These are phyloP conservation scores for Heliconius eleuchia DNA, from an alignment of 1,140 invertebrate species.

Conservation along the genomic window DNA sequence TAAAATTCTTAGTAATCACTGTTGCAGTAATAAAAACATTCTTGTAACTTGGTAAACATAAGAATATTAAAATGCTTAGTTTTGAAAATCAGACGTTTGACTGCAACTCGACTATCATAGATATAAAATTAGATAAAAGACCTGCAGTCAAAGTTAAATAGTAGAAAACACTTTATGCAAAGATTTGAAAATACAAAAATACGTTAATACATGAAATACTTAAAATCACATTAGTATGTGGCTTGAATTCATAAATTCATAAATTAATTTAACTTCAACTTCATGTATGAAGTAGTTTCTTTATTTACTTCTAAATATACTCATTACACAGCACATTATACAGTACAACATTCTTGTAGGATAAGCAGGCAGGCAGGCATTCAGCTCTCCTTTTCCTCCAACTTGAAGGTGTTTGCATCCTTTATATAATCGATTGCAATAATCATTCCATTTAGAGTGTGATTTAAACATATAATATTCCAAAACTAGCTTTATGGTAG, in stretches of 20 bases:
- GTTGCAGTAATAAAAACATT: background rate
- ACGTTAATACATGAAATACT: background rate
- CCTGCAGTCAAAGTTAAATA: constrained; percentile 16
- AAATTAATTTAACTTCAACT: background rate
- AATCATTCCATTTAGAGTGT: too few relatives aligned
- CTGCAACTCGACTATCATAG: background rate
- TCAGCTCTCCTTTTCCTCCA: too few relatives aligned
- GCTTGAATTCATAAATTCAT: background rate
- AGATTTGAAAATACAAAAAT: too few relatives aligned
- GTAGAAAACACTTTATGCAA: background rate
- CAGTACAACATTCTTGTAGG: too few relatives aligned
- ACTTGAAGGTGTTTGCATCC: too few relatives aligned
- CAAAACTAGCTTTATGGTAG: too few relatives aligned
- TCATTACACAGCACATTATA: too few relatives aligned
- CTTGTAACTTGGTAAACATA: background rate
- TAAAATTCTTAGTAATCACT: background rate
- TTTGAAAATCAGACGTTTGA: background rate
- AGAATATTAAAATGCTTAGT: background rate
- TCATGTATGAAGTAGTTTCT: background rate
- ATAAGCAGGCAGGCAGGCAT: too few relatives aligned
- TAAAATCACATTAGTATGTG: constrained; percentile 24
- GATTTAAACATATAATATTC: too few relatives aligned
- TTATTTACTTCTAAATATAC: too few relatives aligned
- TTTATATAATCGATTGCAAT: too few relatives aligned
- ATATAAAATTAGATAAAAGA: constrained; percentile 13